Base-by-base conservation (phyloP, 2,888 invertebrate species). In the Oscheius onirici region DNA sequence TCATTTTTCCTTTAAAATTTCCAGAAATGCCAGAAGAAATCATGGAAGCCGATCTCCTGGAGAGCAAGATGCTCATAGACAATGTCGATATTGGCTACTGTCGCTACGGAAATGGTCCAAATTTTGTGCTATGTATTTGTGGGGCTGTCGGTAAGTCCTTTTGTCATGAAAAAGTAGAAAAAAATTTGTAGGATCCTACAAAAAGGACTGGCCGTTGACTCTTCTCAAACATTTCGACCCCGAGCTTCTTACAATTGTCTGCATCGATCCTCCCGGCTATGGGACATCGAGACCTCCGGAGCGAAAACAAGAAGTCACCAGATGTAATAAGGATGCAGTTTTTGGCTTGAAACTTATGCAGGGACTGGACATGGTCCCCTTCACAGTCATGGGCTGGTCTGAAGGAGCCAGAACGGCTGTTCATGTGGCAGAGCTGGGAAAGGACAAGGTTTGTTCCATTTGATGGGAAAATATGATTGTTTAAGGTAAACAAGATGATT, bases 241-340 rank as follows among this genome's bases (percentile, higher is more conserved):
- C 0, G 73, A 75, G 3, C 40, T 77, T 13, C 79, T 79, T n/a
- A 87, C 86, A 1, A 80, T 86, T n/a, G 69, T 86, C 15, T 81
- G 81, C 68, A 86, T 86, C 43, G 86, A 86, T 72, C 86, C 86
- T 10, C 86, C 86, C 0, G 86, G 86, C 1, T 86, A 83, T 52
- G 84, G 77, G 15, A 75, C 71, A 1, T 73, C 73, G 5, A 66
- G 83, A 8, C 86, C 86, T 1, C 86, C 86, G 51, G 86, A 86
- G 43, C 74, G 86, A 24, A 74, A 76, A 22, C 86, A 86, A 68
- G 85, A 85, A 71, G 82, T 86, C 20, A 78, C 80, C 57, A 77
- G 85, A 43, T 85, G 85, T 71, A 81, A 76, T 60, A 86, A 83
- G 69, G 86, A 86, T 69, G 80, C 84, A 6, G 75, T 76, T 15